Conservation (phyloP, 2,113 vertebrate genomes). For the Porphyrio hochstetteri region DNA sequence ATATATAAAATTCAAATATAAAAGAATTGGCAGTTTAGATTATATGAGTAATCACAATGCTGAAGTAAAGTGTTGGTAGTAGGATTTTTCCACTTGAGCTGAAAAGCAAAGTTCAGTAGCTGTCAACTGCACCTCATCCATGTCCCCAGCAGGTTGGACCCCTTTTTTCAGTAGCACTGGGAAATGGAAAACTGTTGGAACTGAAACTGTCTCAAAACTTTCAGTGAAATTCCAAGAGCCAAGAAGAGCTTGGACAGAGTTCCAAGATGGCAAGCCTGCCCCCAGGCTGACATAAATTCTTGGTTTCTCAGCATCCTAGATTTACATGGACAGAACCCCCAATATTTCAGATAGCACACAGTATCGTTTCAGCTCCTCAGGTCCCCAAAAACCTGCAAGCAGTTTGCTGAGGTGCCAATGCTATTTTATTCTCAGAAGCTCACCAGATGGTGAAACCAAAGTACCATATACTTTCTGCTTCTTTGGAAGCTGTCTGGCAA, state of each 20-base stretch:
- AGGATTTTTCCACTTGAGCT: not conserved
- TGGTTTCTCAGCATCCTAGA: not conserved
- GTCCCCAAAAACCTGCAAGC: not conserved
- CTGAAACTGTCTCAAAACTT: not conserved
- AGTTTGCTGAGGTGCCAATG: not conserved
- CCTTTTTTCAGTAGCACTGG: not conserved
- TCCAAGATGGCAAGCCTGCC: not conserved
- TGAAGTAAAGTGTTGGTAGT: not conserved
- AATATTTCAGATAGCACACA: not conserved
- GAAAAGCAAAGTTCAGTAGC: not conserved
- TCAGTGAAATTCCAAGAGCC: not conserved
- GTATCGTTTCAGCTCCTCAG: not conserved
- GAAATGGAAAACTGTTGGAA: not conserved
- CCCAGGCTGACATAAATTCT: not conserved
- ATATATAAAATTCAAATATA: not conserved
- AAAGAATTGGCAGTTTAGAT: not conserved
- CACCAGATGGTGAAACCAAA: not conserved
- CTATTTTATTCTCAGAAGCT: not conserved
- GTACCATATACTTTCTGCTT: not conserved
- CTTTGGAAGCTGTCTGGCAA: not conserved
- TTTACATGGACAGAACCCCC: not conserved
- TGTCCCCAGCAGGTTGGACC: fast-evolving
- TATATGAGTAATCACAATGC: not conserved
- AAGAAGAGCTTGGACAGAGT: not conserved
- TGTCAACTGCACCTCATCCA: not conserved